These are phyloP conservation scores for Tetragonula clypearis DNA, from an alignment of 1,140 invertebrate genomes.

Conservation along the genomic window DNA sequence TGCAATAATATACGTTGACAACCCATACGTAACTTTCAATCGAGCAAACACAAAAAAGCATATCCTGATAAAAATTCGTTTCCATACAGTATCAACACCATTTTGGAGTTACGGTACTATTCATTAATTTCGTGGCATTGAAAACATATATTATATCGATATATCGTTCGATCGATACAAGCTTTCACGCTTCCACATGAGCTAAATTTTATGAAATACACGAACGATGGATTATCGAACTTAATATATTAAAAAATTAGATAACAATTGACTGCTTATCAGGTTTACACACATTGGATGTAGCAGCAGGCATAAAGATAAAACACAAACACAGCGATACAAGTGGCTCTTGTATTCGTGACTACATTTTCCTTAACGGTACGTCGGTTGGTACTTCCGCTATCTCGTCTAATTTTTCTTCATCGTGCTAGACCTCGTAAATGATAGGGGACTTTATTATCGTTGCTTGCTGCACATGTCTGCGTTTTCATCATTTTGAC, in stretches of 20 bases:
- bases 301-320: slow-evolving; percentile 25
- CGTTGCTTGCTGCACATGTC: not conserved
- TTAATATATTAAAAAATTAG: slow-evolving; percentile 24
- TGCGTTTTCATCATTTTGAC: not conserved
- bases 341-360: slow-evolving; percentile 25
- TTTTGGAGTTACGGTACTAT: not conserved
- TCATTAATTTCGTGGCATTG: slow-evolving; percentile 25
- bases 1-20: slow-evolving; percentile 24
- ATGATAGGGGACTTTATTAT: not conserved
- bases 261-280: slow-evolving; percentile 27
- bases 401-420: not conserved
- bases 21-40: slow-evolving; percentile 49
- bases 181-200: not conserved
- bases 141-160: not conserved
- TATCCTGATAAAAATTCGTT: slow-evolving; percentile 30
- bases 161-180: not conserved
- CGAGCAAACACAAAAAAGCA: slow-evolving; percentile 18
- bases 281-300: slow-evolving; percentile 25
- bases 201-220: not conserved
- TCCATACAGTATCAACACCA: not conserved
- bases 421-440: not conserved
- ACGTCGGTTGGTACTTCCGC: not conserved
- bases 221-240: not conserved
- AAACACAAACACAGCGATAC: slow-evolving; percentile 28
- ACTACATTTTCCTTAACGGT: slow-evolving; percentile 16